Conservation (phyloP, 2,797 vertebrate species). For the Rhinoraja longicauda region DNA sequence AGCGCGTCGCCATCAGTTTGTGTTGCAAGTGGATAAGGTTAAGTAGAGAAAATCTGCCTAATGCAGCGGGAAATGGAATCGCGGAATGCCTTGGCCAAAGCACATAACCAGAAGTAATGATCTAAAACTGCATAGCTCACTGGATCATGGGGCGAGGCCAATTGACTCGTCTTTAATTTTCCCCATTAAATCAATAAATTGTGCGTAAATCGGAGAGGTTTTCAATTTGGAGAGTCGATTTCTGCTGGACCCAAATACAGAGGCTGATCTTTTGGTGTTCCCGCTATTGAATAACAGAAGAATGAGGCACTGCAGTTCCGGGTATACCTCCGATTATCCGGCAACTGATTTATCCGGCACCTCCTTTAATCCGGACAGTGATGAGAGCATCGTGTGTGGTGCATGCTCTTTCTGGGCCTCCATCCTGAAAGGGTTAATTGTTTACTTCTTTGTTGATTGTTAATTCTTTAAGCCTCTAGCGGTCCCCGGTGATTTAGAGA, state of each 20-base stretch:
- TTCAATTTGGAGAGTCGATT: background rate
- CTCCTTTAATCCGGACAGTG: no score
- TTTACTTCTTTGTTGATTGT: no score
- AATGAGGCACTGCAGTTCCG: background rate
- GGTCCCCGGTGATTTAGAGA: no score
- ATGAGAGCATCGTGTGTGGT: no score
- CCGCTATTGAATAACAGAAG: background rate
- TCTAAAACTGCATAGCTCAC: background rate
- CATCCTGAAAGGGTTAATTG: no score
- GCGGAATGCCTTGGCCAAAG: background rate
- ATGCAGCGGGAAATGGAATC: background rate
- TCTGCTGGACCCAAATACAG: background rate
- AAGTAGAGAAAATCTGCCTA: background rate
- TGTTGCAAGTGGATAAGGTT: background rate
- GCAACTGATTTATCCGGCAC: no score
- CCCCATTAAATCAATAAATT: background rate
- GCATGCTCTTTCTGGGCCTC: no score
- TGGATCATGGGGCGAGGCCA: background rate
- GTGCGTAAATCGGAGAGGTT: background rate
- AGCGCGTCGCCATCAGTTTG: background rate
- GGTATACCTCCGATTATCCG: no score
- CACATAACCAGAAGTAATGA: background rate
- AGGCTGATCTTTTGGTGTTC: background rate
- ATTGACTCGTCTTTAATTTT: background rate
- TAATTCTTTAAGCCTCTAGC: no score